Conservation (phyloP, 2,888 invertebrate species). For the Bugula neritina region DNA sequence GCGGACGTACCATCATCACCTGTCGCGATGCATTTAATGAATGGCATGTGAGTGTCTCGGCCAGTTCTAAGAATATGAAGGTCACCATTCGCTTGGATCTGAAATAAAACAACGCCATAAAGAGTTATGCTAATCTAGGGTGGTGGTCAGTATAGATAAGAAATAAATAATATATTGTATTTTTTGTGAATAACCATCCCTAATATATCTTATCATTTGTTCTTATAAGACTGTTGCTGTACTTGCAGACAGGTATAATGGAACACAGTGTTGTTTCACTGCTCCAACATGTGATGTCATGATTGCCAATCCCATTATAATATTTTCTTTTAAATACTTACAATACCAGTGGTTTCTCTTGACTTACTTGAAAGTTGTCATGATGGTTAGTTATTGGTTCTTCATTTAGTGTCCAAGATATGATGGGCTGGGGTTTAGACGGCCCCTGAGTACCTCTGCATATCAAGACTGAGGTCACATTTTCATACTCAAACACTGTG, state of each 20-base stretch:
- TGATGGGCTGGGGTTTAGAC: neutral
- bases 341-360: too few species aligned
- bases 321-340: too few species aligned
- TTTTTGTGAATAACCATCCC: too few species aligned
- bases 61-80: neutral
- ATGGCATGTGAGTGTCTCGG: neutral
- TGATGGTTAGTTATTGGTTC: neutral
- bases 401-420: slow-evolving; percentile 2
- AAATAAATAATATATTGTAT: too few species aligned
- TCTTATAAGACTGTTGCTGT: too few species aligned
- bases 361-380: neutral
- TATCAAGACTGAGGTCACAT: neutral
- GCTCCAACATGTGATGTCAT: too few species aligned
- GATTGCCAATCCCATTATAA: too few species aligned
- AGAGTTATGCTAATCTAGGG: neutral
- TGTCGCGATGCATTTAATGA: neutral
- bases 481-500: slow-evolving; percentile 1
- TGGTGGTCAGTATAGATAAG: too few species aligned
- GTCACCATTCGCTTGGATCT: neutral
- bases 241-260: too few species aligned
- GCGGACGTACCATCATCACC: neutral
- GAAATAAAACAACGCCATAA: neutral
- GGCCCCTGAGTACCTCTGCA: slow-evolving; percentile 11
- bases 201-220: too few species aligned
- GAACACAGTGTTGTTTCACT: too few species aligned